Percentiles rank a stretch among this genome's conserved stretches.
Conservation (phyloP, 2,797 vertebrate genomes). For the Falco novaeseelandiae region DNA sequence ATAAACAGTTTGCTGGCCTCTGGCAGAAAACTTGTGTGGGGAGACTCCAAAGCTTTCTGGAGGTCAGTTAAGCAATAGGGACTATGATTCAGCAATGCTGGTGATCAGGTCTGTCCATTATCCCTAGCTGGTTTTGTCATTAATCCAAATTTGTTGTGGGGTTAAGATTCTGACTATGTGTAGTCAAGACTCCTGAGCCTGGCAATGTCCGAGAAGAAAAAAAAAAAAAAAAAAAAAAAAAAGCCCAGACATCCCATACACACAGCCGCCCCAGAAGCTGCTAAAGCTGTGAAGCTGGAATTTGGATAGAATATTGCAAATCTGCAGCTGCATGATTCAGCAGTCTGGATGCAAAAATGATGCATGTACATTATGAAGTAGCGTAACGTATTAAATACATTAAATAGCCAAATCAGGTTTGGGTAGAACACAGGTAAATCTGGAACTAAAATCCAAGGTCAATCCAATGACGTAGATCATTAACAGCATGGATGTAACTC, state of each 20-base stretch:
- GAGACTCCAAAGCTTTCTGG: not conserved
- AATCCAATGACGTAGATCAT: not conserved
- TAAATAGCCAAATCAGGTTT: not conserved
- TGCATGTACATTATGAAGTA: not conserved
- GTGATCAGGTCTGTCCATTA: not conserved
- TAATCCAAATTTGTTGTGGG: not conserved
- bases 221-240: too few species aligned
- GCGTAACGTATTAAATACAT: not conserved
- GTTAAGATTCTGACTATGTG: conserved; percentile 4
- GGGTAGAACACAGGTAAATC: not conserved
- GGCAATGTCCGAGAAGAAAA: not conserved
- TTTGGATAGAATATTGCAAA: not conserved
- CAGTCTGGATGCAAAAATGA: conserved; percentile 13
- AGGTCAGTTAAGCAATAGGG: not conserved
- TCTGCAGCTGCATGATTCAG: conserved; percentile 40
- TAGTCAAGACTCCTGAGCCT: conserved; percentile 34
- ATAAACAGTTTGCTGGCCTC: not conserved
- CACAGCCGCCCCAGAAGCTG: not conserved
- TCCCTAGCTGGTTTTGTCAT: not conserved
- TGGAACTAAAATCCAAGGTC: conserved; percentile 28
- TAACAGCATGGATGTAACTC: not conserved
- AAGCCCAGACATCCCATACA: not conserved
- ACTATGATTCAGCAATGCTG: not conserved
- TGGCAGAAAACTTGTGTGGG: not conserved
- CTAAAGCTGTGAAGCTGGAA: not conserved